Percentiles rank a stretch among this genome's conserved stretches.
phyloP scores from a whole-genome alignment of 2,113 vertebrate species.

The Scartelaos histophorus region DNA sequence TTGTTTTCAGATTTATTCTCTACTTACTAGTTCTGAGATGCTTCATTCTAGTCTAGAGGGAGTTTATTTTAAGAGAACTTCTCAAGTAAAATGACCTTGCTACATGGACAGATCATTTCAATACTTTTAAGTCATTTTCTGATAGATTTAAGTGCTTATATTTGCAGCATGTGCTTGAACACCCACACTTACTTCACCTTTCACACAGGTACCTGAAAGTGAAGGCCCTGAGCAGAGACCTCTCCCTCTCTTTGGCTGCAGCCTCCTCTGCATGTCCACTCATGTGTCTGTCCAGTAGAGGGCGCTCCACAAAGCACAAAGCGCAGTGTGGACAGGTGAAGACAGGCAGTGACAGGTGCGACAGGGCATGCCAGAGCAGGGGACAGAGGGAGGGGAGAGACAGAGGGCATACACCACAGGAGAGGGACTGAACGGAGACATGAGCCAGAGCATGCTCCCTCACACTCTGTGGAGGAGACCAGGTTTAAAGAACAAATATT shows the following conservation, averaged over 20 bases:
- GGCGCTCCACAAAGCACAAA: conserved; percentile 87
- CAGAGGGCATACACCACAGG: conserved; percentile 85
- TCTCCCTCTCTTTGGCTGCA: conserved; percentile 48
- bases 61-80: too few relatives aligned
- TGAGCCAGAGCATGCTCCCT: conserved; percentile 87
- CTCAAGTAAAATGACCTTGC: too few relatives aligned
- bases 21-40: too few relatives aligned
- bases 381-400: conserved; percentile 86
- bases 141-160: too few relatives aligned
- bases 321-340: conserved; percentile 90
- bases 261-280: conserved; percentile 81
- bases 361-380: conserved; percentile 90
- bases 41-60: too few relatives aligned
- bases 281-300: conserved; percentile 89
- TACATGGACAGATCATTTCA: too few relatives aligned
- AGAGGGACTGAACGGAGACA: conserved; percentile 84
- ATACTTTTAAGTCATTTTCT: too few relatives aligned
- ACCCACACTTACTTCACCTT: too few relatives aligned
- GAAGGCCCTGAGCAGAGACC: conserved; percentile 27
- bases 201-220: not conserved
- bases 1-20: too few relatives aligned
- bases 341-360: conserved; percentile 85
- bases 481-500: not conserved
- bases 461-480: conserved; percentile 69
- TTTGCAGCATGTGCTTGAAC: too few relatives aligned